A percentile compares a stretch with the other conserved stretches of the same genome.
Evolutionary conservation across 2,113 vertebrate genomes (phyloP).

Genomic region (Megaptera novaeangliae): DNA sequence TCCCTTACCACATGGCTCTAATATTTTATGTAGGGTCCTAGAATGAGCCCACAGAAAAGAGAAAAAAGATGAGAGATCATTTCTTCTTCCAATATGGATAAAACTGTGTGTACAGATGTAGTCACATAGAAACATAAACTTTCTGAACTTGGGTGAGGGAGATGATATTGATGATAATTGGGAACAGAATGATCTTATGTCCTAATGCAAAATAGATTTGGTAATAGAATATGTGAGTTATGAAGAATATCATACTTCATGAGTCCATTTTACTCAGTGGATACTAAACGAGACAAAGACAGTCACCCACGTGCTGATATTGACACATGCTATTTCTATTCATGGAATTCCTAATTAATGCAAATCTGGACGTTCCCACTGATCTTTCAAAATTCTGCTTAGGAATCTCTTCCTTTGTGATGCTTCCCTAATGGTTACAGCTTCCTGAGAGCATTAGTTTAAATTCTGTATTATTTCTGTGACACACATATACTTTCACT

Average conservation of each 20-base stretch:
- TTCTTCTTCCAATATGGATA: neutral
- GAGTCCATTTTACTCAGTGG: neutral
- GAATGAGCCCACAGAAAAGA: neutral
- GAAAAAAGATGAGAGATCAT: neutral
- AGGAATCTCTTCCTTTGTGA: neutral
- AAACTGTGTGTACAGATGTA: neutral
- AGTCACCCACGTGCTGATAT: neutral
- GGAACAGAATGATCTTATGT: neutral
- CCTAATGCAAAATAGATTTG: neutral
- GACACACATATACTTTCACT: neutral
- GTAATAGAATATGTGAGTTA: neutral
- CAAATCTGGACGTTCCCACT: neutral
- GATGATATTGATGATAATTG: neutral
- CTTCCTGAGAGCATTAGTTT: neutral
- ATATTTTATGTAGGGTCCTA: neutral
- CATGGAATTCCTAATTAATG: neutral
- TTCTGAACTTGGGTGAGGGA: neutral
- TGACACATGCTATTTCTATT: neutral
- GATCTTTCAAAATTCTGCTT: neutral
- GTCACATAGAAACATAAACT: neutral
- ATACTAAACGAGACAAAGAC: neutral
- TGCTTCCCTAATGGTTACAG: neutral
- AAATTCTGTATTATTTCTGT: neutral
- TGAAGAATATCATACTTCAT: neutral
- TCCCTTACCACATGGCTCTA: neutral